A percentile compares a stretch with the other conserved stretches of the same genome.
phyloP scores from a whole-genome alignment of 2,888 invertebrate species.

The Perizoma flavofasciatum region DNA sequence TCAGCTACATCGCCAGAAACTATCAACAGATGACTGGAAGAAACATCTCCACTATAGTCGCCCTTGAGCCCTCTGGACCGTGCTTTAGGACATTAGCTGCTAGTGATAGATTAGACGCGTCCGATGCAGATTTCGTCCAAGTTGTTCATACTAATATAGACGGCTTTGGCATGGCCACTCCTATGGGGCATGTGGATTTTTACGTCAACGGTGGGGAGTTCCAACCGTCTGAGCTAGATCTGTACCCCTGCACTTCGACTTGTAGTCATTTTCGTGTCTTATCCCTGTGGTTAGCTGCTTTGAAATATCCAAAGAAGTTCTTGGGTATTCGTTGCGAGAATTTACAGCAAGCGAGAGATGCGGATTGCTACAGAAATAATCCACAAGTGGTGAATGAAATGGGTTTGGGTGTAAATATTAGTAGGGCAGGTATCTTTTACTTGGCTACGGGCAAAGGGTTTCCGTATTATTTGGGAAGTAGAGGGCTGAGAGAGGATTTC shows the following conservation, averaged over 20 bases:
- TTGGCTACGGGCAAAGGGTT: slow-evolving; percentile 62
- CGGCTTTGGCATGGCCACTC: slow-evolving; percentile 72
- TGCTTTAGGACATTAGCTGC: slow-evolving; percentile 64
- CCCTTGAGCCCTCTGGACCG: slow-evolving; percentile 74
- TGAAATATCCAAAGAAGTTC: slow-evolving; percentile 66
- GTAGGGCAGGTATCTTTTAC: slow-evolving; percentile 65
- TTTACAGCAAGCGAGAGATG: slow-evolving; percentile 70
- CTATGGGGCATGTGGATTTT: slow-evolving; percentile 74
- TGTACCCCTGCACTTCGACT: slow-evolving; percentile 66
- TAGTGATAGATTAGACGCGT: slow-evolving; percentile 59
- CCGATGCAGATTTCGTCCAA: slow-evolving; percentile 72
- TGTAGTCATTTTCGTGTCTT: slow-evolving; percentile 75
- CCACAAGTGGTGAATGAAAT: slow-evolving; percentile 61
- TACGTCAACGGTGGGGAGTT: slow-evolving; percentile 77
- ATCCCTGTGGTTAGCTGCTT: slow-evolving; percentile 61
- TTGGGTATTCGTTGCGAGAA: slow-evolving; percentile 63
- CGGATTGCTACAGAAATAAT: slow-evolving; percentile 56
- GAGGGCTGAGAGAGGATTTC: slow-evolving; percentile 63
- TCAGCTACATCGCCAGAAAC: slow-evolving; percentile 67
- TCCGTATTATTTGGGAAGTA: slow-evolving; percentile 67
- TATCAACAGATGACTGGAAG: slow-evolving; percentile 63
- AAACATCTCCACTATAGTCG: slow-evolving; percentile 69
- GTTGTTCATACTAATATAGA: slow-evolving; percentile 78
- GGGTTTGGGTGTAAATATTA: slow-evolving; percentile 58
- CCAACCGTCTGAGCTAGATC: slow-evolving; percentile 66